Evolutionary conservation across 2,113 vertebrate genomes (phyloP), one percentile per base, ranked within the genome.

Genomic region (Saccopteryx leptura): DNA sequence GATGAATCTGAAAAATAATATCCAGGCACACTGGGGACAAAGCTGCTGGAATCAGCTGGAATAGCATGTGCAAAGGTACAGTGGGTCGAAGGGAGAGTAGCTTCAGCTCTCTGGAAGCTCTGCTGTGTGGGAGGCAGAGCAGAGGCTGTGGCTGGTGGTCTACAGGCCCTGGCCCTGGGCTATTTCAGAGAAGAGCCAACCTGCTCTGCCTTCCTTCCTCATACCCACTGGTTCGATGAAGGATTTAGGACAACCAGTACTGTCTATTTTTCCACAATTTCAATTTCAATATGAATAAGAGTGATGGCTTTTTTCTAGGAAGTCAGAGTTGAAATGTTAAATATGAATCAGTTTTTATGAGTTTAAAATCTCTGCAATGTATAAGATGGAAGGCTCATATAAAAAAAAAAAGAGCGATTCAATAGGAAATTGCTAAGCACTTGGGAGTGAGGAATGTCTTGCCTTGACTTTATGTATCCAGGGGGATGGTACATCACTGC

Each of bases 401-500:
- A 48, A 92, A 94, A 92, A 10, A n/a, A n/a, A n/a, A 18, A 76
- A 92, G 33, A 75, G 9, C 9, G 93, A 63, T 50, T 80, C 11
- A 54, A 23, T 12, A 75, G n/a, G 12, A 24, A 86, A 72, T 39
- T 21, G 19, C 52, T 58, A n/a, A 94, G 21, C 63, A 76, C 18
- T 52, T 75, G 78, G 8, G 54, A 71, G 1, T 65, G 15, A 88
- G 28, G 9, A 66, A 39, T 61, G 52, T n/a, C 65, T 6, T 28
- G 9, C 8, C 11, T 17, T 76, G 26, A 68, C 1, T 7, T 31
- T 85, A 3, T 33, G 7, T 10, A 33, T 39, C 12, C 50, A 78
- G 95, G 58, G 0, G 31, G 10, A 13, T 0, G 5, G 9, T 28
- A 7, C 78, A 50, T 82, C 31, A 56, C 0, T 18, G 28, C 78